Base-by-base conservation (phyloP, 2,888 invertebrate genomes). In the Sepioteuthis lessoniana region DNA sequence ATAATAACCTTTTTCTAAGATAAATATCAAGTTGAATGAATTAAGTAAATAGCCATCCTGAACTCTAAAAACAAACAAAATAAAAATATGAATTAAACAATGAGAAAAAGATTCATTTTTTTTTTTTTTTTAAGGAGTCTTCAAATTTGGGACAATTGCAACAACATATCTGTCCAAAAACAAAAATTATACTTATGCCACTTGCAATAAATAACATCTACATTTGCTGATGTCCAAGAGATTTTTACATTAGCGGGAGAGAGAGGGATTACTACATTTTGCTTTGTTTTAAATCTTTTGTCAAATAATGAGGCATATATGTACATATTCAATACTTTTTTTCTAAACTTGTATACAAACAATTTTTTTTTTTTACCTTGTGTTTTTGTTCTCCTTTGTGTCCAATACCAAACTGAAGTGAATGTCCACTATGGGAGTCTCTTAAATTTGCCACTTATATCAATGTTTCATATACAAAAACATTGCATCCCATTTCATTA, bases 401-500 rank as follows among this genome's bases (percentile, higher is more conserved):
- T 76, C n/a, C 16, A n/a, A n/a, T 10, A 76, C 31, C 13, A n/a
- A n/a, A 76, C 31, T 3, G 31, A 76, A 76, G 8, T 76, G n/a
- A 76, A 76, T 76, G 76, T n/a, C 31, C n/a, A 76, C 76, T 35
- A 76, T 16, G n/a, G n/a, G 31, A 35, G 13, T 16, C 4, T 76
- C 25, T 25, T n/a, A 35, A 76, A n/a, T 35, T 76, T n/a, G n/a
- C 16, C n/a, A 35, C n/a, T 76, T 76, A 76, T 35, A 76, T 35
- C 76, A 76, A 76, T 13, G 76, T 76, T 76, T 76, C 76, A 76
- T 76, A 31, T n/a, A 7, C n/a, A 76, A 50, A 76, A 31, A 76
- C 76, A 76, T 76, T 76, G n/a, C 76, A 76, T 76, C 76, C 76
- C n/a, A 76, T 76, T 76, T n/a, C 76, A 76, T 31, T 76, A 31